Evolutionary conservation across 2,113 vertebrate species (phyloP).

Genomic region (Sinosuthora webbiana): DNA sequence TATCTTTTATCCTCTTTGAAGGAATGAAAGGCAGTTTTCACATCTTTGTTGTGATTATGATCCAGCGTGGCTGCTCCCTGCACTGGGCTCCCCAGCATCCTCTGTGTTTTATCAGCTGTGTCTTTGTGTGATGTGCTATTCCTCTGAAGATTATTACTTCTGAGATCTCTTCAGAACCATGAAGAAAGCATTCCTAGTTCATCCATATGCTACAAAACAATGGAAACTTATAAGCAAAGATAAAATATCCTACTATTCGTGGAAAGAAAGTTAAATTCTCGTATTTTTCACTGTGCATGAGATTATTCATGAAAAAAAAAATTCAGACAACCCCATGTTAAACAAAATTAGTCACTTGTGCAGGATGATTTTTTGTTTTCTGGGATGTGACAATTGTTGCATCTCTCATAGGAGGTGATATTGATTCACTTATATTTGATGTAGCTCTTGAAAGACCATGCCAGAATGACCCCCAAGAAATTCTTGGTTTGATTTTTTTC

Average conservation of each 20-base stretch:
- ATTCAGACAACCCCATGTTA: background rate
- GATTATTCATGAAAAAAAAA: background rate
- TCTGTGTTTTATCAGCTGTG: background rate
- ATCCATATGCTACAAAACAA: background rate
- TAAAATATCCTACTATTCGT: background rate
- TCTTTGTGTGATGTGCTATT: background rate
- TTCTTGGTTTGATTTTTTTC: background rate
- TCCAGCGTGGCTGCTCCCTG: background rate
- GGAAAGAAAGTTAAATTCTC: background rate
- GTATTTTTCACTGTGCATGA: background rate
- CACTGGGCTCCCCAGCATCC: background rate
- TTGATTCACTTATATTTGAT: background rate
- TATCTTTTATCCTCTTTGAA: background rate
- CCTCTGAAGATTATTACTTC: background rate
- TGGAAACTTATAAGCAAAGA: background rate
- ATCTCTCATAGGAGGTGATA: background rate
- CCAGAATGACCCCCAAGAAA: background rate
- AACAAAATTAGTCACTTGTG: background rate
- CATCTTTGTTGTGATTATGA: background rate
- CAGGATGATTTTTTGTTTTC: background rate
- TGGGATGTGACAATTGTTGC: background rate
- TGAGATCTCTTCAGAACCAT: background rate
- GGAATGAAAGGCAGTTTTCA: background rate
- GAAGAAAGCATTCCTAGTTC: background rate
- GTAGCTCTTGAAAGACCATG: background rate